Evolutionary conservation across 2,113 vertebrate species (phyloP), one percentile per base, ranked within the genome.

Genomic region (Equus przewalskii): DNA sequence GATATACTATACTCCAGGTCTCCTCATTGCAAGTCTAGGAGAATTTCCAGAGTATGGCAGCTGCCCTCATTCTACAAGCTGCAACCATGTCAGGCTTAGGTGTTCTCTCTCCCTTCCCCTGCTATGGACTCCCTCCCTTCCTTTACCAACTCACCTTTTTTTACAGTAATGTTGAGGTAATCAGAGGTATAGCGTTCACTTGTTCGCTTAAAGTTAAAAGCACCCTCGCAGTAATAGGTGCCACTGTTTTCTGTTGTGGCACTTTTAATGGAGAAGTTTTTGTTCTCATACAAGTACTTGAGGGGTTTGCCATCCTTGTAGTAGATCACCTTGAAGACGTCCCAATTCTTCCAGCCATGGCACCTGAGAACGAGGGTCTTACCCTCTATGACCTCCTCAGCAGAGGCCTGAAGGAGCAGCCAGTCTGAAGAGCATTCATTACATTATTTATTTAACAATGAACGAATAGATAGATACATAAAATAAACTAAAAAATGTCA

Each of bases 341-440:
- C 22, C 58, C 0, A 0, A 5, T 98, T 93, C 78, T 0, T 97
- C 98, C 98, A 98, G 21, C 94, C 7, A 6, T 84, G 96, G 46
- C 98, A 98, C 62, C 82, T 93, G 60, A 98, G 24, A 67, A 69
- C 1, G 28, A 98, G 15, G 49, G 95, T 3, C 41, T 89, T 18
- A 15, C 97, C 97, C 9, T 95, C 95, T 4, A 0, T 0, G 10
- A 98, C 54, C 41, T 41, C 14, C 9, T 85, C 7, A 15, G 91
- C 3, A 79, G 96, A 93, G 10, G 93, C 28, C 69, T 98, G 98
- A 70, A 98, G 95, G 10, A 98, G 89, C 41, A 98, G 79, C 97
- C 97, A 98, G 6, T 98, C 98, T 98, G 79, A 80, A 93, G 22
- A 95, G 10, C 22, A 83, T 56, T 46, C 14, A 41, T 75, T 56